A percentile compares a stretch with the other conserved stretches of the same genome.
These are phyloP conservation scores for Perizoma affinitatum DNA, from an alignment of 2,888 invertebrate genomes.

Conservation along the genomic window DNA sequence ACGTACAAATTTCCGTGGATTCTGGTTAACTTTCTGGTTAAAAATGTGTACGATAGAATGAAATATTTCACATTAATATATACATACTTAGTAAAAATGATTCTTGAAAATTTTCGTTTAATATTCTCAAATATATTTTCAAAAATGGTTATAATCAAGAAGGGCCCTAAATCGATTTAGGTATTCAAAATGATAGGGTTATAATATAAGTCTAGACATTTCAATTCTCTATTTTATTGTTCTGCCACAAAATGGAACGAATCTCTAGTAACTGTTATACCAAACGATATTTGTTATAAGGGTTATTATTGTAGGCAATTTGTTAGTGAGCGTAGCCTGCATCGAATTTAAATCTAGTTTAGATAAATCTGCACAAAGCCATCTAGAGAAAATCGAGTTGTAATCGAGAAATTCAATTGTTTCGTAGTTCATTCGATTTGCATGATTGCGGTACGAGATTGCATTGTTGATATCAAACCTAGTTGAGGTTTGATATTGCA, in stretches of 20 bases:
- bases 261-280: conserved; percentile 1
- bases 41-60: too few relatives aligned
- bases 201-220: neutral
- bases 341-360: conserved; percentile 17
- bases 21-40: neutral
- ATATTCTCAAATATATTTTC: too few relatives aligned
- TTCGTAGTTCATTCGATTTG: conserved; percentile 22
- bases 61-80: too few relatives aligned
- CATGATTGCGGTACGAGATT: conserved; percentile 18
- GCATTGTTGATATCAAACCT: neutral
- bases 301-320: neutral
- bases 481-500: neutral
- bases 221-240: neutral
- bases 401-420: conserved; percentile 26
- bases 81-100: too few relatives aligned
- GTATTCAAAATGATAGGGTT: too few relatives aligned
- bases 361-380: conserved; percentile 17
- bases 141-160: too few relatives aligned
- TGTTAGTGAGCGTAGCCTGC: neutral
- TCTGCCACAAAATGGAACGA: neutral
- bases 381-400: conserved; percentile 25
- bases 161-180: too few relatives aligned
- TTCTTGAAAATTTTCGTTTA: too few relatives aligned
- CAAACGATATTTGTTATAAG: too few relatives aligned
- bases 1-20: neutral